These are phyloP conservation scores for Columba guinea DNA, from an alignment of 2,797 vertebrate species.

Conservation along the genomic window DNA sequence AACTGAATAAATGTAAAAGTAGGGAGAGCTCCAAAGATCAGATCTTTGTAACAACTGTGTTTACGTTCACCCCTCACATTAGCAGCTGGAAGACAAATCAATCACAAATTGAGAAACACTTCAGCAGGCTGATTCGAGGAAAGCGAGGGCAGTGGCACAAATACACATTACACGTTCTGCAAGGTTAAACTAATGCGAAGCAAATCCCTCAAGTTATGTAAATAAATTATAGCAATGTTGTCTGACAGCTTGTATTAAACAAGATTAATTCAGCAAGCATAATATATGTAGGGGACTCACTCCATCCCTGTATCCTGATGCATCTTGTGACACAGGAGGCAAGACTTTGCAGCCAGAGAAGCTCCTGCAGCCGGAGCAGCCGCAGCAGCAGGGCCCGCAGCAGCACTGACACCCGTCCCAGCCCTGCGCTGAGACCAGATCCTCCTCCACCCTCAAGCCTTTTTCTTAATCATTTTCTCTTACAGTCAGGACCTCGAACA, in stretches of 20 bases:
- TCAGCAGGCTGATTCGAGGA: background rate
- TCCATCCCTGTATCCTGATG: background rate
- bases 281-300: background rate
- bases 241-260: constrained; percentile 54
- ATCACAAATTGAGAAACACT: background rate
- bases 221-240: constrained; percentile 58
- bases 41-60: background rate
- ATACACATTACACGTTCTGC: background rate
- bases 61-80: constrained; percentile 18
- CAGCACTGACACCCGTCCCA: too few relatives aligned
- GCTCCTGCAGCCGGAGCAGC: background rate
- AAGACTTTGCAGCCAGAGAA: background rate
- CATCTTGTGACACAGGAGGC: background rate
- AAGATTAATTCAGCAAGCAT: constrained; percentile 56
- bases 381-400: background rate
- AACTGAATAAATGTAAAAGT: background rate
- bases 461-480: background rate
- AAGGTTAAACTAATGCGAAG: constrained; percentile 53
- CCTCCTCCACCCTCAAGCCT: rapidly evolving
- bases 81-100: constrained; percentile 33
- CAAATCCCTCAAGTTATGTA: constrained; percentile 57
- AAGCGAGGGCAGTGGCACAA: background rate
- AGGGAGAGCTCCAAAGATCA: background rate
- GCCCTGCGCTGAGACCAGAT: background rate
- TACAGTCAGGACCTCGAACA: background rate